Conservation (phyloP, 2,888 invertebrate genomes). For the Acronicta leporina region DNA sequence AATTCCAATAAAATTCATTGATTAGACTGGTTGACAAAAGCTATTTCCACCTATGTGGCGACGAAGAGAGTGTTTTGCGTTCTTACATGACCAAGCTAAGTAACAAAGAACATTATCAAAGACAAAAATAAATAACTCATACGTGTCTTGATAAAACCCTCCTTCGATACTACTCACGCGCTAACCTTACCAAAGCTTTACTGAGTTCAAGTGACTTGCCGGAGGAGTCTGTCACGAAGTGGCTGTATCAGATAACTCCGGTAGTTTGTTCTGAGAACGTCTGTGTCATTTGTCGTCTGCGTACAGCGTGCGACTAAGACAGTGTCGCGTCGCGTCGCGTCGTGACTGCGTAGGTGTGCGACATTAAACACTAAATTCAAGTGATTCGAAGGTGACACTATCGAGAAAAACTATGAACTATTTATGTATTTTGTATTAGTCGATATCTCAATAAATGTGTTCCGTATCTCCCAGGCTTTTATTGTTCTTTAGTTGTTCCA, state of each 20-base stretch:
- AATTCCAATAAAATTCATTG: no score
- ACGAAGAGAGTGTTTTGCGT: no score
- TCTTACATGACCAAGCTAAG: no score
- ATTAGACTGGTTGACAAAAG: no score
- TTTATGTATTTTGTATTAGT: background rate
- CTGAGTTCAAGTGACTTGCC: conserved; percentile 67
- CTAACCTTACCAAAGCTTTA: conserved; percentile 34
- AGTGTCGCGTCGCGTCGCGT: conserved; percentile 49
- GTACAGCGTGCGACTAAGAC: conserved; percentile 62
- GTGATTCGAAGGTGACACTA: conserved; percentile 40
- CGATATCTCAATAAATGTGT: conserved; percentile 43
- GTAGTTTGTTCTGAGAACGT: conserved; percentile 83
- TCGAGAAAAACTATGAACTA: background rate
- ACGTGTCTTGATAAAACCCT: conserved; percentile 21
- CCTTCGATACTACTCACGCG: conserved; percentile 18
- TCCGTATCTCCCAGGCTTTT: conserved; percentile 44
- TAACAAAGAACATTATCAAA: no score
- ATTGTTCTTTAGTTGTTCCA: conserved; percentile 47
- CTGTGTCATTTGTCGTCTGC: conserved; percentile 81
- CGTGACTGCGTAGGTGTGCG: conserved; percentile 82
- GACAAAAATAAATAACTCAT: conserved; percentile 11
- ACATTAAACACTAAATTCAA: conserved; percentile 58
- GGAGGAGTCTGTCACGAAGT: conserved; percentile 80
- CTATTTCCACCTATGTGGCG: no score
- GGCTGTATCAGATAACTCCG: conserved; percentile 85